These are phyloP conservation scores for Orthonevra nobilis DNA, from an alignment of 2,888 invertebrate genomes.

Conservation along the genomic window DNA sequence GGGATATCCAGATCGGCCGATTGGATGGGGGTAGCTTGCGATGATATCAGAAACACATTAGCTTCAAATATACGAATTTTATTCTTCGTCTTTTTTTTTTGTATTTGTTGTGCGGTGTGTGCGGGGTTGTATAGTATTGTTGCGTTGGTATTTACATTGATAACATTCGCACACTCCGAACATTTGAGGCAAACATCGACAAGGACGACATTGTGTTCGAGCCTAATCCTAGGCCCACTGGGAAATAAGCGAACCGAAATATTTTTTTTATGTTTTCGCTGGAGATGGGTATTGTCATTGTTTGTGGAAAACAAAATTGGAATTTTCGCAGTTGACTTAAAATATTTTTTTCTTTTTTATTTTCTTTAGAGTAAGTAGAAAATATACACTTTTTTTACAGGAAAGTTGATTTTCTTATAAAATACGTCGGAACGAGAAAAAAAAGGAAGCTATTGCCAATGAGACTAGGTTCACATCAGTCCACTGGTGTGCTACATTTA, in stretches of 20 bases:
- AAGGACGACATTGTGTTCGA: slow-evolving; percentile 22
- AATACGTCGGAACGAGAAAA: no score
- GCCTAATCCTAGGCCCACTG: slow-evolving; percentile 43
- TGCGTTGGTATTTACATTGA: slow-evolving; percentile 48
- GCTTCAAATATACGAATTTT: slow-evolving; percentile 22
- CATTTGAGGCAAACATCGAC: slow-evolving; percentile 2
- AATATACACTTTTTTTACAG: no score
- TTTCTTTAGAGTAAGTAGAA: no score
- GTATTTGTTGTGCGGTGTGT: neutral
- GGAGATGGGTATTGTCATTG: slow-evolving; percentile 21
- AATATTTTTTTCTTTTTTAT: neutral
- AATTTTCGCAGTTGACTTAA: slow-evolving; percentile 12
- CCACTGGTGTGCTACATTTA: no score
- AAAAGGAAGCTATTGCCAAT: no score
- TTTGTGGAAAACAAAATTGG: slow-evolving; percentile 28
- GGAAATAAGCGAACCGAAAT: slow-evolving; percentile 51
- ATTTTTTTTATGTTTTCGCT: slow-evolving; percentile 1
- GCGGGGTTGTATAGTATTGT: slow-evolving; percentile 22
- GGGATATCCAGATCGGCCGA: slow-evolving; percentile 2
- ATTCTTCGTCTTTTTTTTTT: neutral
- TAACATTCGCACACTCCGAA: slow-evolving; percentile 22
- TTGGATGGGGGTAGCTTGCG: slow-evolving; percentile 6
- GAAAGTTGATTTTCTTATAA: no score
- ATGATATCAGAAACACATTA: slow-evolving; percentile 66
- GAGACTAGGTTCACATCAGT: no score